These are phyloP conservation scores for Ivindomyrus marchei DNA, from an alignment of 2,113 vertebrate species.

Conservation along the genomic window DNA sequence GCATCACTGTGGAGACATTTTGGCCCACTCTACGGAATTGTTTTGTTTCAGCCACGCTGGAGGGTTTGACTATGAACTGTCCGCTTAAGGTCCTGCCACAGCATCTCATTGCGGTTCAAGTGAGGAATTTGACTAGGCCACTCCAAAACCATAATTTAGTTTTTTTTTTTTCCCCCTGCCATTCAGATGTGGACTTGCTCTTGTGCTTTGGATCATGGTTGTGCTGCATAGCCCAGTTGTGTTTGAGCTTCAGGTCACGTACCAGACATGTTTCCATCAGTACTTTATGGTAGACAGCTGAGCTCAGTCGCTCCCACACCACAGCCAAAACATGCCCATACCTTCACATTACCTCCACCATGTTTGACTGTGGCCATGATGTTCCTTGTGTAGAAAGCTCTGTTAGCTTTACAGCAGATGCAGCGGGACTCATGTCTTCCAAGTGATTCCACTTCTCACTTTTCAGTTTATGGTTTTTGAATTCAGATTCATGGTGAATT, in stretches of 20 bases:
- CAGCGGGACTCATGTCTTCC: not conserved
- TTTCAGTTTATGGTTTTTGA: not conserved
- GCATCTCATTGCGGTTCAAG: not conserved
- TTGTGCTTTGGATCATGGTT: not conserved
- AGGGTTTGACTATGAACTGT: not conserved
- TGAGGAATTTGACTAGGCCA: not conserved
- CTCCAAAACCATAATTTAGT: not conserved
- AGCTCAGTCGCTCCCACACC: not conserved
- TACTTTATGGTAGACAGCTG: not conserved
- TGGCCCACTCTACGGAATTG: not conserved
- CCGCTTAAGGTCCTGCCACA: not conserved
- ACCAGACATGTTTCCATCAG: not conserved
- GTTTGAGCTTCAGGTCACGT: not conserved
- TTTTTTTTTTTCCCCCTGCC: not conserved
- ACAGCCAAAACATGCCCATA: not conserved
- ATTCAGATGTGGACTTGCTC: not conserved
- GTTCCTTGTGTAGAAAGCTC: not conserved
- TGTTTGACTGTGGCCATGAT: not conserved
- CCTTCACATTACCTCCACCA: not conserved
- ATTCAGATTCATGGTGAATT: not conserved
- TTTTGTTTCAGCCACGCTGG: not conserved
- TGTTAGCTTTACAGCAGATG: not conserved
- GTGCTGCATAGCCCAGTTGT: not conserved
- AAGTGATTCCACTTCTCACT: not conserved
- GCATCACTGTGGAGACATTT: not conserved